Percentiles rank a stretch among this genome's conserved stretches.
These are phyloP conservation scores for Sinotaia quadrata DNA, from an alignment of 2,888 invertebrate genomes.

Conservation along the genomic window DNA sequence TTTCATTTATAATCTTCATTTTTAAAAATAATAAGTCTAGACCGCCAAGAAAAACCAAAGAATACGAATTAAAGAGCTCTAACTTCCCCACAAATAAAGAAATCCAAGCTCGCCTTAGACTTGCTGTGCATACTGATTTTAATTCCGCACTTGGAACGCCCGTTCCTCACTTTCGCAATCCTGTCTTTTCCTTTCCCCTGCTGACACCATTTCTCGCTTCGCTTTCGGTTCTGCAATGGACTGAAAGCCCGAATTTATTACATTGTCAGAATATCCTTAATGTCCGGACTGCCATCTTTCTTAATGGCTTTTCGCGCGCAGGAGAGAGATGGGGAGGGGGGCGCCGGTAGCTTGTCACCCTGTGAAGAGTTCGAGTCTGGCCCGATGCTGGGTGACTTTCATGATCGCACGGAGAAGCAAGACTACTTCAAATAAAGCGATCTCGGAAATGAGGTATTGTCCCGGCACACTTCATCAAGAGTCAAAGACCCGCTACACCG, in stretches of 20 bases:
- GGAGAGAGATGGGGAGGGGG: no score
- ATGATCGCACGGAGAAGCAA: neutral
- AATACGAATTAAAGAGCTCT: no score
- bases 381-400: neutral
- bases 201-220: neutral
- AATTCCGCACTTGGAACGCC: neutral
- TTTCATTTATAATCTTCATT: no score
- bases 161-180: neutral
- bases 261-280: neutral
- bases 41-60: no score
- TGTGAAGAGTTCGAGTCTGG: neutral
- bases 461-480: neutral
- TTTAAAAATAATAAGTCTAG: no score
- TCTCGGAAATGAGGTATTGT: neutral
- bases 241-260: neutral
- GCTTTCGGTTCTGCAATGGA: neutral
- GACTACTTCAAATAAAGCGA: neutral
- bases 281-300: neutral
- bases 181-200: neutral
- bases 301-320: neutral
- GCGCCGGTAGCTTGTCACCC: no score
- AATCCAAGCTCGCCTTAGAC: no score
- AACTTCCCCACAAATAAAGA: no score
- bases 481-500: conserved; percentile 1
- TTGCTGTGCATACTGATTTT: no score